Conservation (phyloP, 1,140 invertebrate species). For the Coptotermes formosanus region DNA sequence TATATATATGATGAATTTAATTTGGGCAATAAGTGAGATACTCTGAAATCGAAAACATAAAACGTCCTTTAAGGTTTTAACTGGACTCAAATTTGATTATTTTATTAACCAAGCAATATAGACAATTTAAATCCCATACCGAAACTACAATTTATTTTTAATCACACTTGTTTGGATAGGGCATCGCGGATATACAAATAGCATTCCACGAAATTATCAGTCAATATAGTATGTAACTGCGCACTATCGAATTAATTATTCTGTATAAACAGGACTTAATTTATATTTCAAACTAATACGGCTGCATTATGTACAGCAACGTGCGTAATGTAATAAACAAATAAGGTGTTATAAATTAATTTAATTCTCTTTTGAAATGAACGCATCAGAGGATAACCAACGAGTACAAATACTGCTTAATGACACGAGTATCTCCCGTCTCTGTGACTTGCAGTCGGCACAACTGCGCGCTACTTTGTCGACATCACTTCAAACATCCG, state of each 20-base stretch:
- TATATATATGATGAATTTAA: background rate
- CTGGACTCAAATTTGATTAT: background rate
- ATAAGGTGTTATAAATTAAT: background rate
- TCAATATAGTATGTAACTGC: background rate
- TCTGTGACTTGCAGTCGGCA: no score
- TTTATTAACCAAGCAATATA: background rate
- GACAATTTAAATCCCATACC: background rate
- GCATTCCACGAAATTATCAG: background rate
- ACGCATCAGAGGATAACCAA: background rate
- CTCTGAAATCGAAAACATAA: background rate
- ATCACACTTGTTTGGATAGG: background rate
- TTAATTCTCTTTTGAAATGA: background rate
- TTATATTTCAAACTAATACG: background rate
- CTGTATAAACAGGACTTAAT: conserved; percentile 8
- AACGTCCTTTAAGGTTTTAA: background rate
- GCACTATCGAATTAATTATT: background rate
- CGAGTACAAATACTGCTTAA: background rate
- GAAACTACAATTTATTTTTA: conserved; percentile 12
- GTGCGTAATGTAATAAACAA: background rate
- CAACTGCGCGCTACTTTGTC: no score
- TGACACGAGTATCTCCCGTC: background rate
- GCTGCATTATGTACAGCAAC: background rate
- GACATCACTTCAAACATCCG: no score
- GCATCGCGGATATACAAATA: background rate
- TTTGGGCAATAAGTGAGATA: background rate